phyloP scores from a whole-genome alignment of 2,797 vertebrate genomes.

The Toxotes lorentzi region DNA sequence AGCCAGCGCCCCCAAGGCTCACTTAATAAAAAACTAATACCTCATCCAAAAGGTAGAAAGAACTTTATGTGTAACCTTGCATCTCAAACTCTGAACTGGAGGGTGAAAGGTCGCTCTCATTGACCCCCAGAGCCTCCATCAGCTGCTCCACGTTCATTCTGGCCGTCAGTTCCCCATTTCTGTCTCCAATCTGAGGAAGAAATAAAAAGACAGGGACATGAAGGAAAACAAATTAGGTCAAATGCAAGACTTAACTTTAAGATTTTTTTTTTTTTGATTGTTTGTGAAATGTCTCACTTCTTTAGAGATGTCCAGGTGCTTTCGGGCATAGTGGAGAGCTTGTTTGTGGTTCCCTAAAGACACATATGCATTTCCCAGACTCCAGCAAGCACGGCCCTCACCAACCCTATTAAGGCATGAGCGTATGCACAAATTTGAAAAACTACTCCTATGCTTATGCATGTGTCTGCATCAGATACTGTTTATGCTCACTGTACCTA shows the following conservation, averaged over 20 bases:
- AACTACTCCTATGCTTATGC: background rate
- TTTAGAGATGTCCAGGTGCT: constrained; percentile 94
- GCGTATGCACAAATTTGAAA: background rate
- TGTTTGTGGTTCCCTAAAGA: constrained; percentile 93
- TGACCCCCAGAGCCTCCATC: constrained; percentile 88
- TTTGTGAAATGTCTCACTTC: constrained; percentile 85
- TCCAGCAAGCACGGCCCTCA: constrained; percentile 98
- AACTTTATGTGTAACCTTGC: constrained; percentile 86
- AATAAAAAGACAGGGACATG: background rate
- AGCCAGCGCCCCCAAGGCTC: background rate
- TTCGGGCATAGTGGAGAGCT: constrained; percentile 92
- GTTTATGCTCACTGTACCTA: constrained; percentile 80
- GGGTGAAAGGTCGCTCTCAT: constrained; percentile 82
- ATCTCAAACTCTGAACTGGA: constrained; percentile 91
- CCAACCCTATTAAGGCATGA: constrained; percentile 88
- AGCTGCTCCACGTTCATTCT: constrained; percentile 92
- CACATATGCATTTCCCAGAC: constrained; percentile 94
- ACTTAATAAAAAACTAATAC: background rate
- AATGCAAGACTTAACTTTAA: background rate
- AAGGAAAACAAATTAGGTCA: background rate
- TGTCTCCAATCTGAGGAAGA: constrained; percentile 90
- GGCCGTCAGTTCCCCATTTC: constrained; percentile 91
- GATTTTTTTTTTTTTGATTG: background rate
- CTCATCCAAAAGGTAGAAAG: background rate
- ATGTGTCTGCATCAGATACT: background rate